Evolutionary conservation across 2,113 vertebrate genomes (phyloP).

Genomic region (Thryonomys swinderianus): DNA sequence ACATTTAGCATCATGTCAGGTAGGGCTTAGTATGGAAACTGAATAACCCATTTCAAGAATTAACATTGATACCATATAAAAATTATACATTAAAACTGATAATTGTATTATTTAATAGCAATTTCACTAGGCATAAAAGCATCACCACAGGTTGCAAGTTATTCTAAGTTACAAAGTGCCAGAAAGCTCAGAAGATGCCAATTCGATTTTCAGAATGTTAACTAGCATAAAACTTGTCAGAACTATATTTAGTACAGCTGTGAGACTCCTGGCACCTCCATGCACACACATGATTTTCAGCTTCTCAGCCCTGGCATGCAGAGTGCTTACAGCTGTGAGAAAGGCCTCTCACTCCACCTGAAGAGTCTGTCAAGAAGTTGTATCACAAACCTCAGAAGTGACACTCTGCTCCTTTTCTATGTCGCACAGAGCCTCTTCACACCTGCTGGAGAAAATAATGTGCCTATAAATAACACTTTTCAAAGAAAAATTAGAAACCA

Average conservation of each 20-base stretch:
- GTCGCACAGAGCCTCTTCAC: conserved; percentile 54
- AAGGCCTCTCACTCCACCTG: neutral
- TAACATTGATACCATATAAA: neutral
- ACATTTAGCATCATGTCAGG: neutral
- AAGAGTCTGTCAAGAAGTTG: conserved; percentile 47
- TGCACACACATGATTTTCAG: neutral
- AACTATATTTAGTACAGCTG: neutral
- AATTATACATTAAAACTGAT: neutral
- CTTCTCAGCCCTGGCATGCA: neutral
- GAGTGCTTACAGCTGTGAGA: rapidly evolving
- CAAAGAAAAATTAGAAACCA: conserved; percentile 50
- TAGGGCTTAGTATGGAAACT: neutral
- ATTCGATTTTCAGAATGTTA: neutral
- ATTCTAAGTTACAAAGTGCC: neutral
- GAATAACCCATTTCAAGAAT: neutral
- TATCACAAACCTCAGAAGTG: conserved; percentile 56
- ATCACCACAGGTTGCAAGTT: neutral
- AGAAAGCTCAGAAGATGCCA: neutral
- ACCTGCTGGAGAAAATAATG: neutral
- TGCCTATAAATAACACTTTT: conserved; percentile 54
- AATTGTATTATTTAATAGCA: conserved; percentile 12
- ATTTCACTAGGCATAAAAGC: neutral
- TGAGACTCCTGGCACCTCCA: neutral
- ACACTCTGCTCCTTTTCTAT: conserved; percentile 43
- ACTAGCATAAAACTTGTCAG: neutral